Conservation (phyloP, 2,888 invertebrate genomes). For the Cosmopolites sordidus region DNA sequence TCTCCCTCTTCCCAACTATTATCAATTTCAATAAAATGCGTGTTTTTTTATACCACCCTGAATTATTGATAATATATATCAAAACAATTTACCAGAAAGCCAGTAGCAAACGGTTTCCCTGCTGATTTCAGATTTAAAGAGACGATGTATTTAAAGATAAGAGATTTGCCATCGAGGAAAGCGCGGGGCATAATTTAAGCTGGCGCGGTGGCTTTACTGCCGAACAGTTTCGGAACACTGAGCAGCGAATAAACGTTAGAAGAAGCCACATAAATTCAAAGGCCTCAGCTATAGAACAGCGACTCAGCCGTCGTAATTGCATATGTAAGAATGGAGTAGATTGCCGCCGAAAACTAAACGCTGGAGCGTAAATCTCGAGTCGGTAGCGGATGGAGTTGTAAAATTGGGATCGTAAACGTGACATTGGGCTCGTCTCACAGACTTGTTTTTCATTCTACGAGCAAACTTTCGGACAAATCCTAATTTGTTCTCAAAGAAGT, state of each 20-base stretch:
- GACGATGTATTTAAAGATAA: too few relatives aligned
- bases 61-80: too few relatives aligned
- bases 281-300: slow-evolving; percentile 8
- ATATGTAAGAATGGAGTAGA: slow-evolving; percentile 18
- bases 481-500: slow-evolving; percentile 32
- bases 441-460: slow-evolving; percentile 29
- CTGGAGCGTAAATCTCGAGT: slow-evolving; percentile 13
- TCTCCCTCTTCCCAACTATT: too few relatives aligned
- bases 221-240: too few relatives aligned
- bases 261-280: slow-evolving; percentile 11
- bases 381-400: slow-evolving; percentile 8
- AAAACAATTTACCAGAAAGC: too few relatives aligned
- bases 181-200: too few relatives aligned
- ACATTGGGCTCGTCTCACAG: slow-evolving; percentile 14
- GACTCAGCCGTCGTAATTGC: slow-evolving; percentile 16
- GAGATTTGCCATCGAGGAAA: too few relatives aligned
- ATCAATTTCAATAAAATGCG: too few relatives aligned
- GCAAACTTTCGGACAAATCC: slow-evolving; percentile 28
- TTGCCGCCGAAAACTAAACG: slow-evolving; percentile 21
- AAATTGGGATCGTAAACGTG: slow-evolving; percentile 19
- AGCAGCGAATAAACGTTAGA: slow-evolving; percentile 4
- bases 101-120: too few relatives aligned
- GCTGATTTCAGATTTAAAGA: too few relatives aligned
- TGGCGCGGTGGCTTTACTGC: too few relatives aligned
- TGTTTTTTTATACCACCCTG: too few relatives aligned